phyloP scores from a whole-genome alignment of 2,888 invertebrate genomes.

The Troglohyphantes excavatus region DNA sequence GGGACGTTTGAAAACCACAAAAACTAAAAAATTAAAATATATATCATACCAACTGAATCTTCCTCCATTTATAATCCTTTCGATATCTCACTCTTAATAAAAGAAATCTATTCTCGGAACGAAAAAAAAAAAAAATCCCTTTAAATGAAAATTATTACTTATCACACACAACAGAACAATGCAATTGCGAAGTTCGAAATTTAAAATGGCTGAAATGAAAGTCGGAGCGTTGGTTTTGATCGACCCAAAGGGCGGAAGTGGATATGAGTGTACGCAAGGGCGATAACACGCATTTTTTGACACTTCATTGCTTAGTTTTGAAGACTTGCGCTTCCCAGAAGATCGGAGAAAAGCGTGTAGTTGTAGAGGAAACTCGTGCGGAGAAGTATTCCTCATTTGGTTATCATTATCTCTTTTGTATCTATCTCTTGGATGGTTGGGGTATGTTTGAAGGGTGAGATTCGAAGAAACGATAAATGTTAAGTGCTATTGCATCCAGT shows the following conservation, averaged over 20 bases:
- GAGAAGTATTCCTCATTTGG: background rate
- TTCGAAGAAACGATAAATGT: background rate
- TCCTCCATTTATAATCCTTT: slow-evolving; percentile 8
- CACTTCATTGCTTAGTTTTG: slow-evolving; percentile 23
- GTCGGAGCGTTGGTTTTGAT: background rate
- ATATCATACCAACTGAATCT: slow-evolving; percentile 22
- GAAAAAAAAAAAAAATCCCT: background rate
- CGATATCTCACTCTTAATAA: background rate
- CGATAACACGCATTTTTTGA: slow-evolving; percentile 59
- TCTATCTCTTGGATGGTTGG: background rate
- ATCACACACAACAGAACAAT: background rate
- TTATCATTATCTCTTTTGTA: background rate
- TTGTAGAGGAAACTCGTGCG: background rate
- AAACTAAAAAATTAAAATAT: too few relatives aligned
- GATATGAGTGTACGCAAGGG: slow-evolving; percentile 46
- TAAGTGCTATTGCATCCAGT: background rate
- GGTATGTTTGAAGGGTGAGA: background rate
- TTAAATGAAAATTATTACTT: background rate
- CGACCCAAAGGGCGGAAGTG: slow-evolving; percentile 56
- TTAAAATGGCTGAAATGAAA: background rate
- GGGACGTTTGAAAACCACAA: background rate
- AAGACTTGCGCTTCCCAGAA: slow-evolving; percentile 33
- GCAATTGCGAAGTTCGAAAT: background rate
- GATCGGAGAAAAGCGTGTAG: slow-evolving; percentile 4
- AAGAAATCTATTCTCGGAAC: background rate